These are phyloP conservation scores for Malurus melanocephalus DNA, from an alignment of 2,113 vertebrate species.

Conservation along the genomic window DNA sequence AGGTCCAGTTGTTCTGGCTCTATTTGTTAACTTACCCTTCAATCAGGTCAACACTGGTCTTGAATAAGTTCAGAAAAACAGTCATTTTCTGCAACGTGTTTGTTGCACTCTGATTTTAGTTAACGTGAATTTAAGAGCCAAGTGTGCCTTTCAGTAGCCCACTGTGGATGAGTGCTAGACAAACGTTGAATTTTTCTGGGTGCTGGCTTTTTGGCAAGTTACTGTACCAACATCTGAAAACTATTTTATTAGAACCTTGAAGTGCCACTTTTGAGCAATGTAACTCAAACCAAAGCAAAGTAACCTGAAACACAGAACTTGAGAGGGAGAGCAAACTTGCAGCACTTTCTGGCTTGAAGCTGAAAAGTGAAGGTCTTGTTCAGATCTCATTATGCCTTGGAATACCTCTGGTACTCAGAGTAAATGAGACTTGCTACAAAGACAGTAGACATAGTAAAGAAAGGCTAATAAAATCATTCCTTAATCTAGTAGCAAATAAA, in stretches of 20 bases:
- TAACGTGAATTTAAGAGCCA: neutral
- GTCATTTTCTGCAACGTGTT: neutral
- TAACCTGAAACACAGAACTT: neutral
- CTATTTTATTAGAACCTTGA: neutral
- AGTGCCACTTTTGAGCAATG: neutral
- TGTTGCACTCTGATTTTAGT: neutral
- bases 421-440: neutral
- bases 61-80: neutral
- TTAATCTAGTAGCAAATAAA: neutral
- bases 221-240: neutral
- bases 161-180: neutral
- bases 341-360: neutral
- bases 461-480: neutral
- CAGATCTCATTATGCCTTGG: neutral
- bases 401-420: neutral
- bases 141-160: neutral
- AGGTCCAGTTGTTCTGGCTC: neutral
- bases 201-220: neutral
- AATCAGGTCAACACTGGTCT: accelerated
- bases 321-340: neutral
- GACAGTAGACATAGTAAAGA: neutral
- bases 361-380: neutral
- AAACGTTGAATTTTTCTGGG: neutral
- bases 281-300: neutral
- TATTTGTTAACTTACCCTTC: neutral